Base-by-base conservation (phyloP, 2,113 vertebrate species). In the Myotis yumanensis region DNA sequence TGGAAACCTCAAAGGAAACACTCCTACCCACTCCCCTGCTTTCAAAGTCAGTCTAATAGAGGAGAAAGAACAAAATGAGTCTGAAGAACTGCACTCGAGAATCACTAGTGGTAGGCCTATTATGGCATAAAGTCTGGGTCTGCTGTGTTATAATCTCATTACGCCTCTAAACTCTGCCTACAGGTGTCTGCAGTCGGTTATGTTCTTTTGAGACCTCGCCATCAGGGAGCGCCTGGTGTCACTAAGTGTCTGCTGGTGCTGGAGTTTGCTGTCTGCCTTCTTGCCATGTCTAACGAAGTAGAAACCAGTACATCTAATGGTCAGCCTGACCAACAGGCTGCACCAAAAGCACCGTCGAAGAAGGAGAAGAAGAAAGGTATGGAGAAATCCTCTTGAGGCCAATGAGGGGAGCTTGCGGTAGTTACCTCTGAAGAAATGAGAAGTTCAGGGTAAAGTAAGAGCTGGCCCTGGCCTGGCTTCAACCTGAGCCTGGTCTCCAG, bases 291-390 rank as follows among this genome's bases (percentile, higher is more conserved):
- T 95, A 96, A 98, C 71, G 99, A 99, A 98, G 98, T 98, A 88
- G 99, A 99, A 97, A 96, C 95, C 15, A 96, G 90, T 23, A 93
- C 97, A 59, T 46, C 94, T 11, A 97, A 97, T 4, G 98, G 95
- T 91, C 96, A 97, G 22, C 96, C 98, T 32, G 98, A 99, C 9
- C 98, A 89, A 43, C 98, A 92, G 92, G 98, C 97, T 5, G 51
- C 96, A 14, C 89, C 97, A 2, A 98, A 98, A 92, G 37, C 93
- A 23, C 98, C 98, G 0, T 96, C 98, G 0, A 98, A 99, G 96
- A 99, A 99, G 95, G 99, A 99, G 32, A 99, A 99, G 92, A 99
- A 99, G 98, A 99, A 99, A 98, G 99, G 98, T 98, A 98, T 98
- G 99, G 96, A 90, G 79, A 88, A 80, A 77, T 66, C 11, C 3